Evolutionary conservation across 2,888 invertebrate species (phyloP), one percentile per base, ranked within the genome.

Genomic region (Andrena hattorfiana): DNA sequence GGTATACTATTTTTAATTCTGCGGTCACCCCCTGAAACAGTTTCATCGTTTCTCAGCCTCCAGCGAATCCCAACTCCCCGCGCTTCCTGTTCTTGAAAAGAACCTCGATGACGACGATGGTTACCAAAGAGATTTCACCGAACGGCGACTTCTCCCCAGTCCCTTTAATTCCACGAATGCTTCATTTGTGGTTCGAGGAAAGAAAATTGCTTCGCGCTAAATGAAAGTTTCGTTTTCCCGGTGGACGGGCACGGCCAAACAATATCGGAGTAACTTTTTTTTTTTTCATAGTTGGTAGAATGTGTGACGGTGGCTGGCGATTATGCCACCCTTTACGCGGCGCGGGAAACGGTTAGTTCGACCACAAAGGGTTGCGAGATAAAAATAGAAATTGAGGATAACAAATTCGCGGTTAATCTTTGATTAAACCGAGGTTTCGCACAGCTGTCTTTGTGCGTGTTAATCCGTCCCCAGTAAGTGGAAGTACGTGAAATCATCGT

Each of bases 1-100:
- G 23, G 30, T 74, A 67, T 49, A 77, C 83, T 89, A 87, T 88
- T 88, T 88, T 87, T 89, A 87, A 83, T 77, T 49, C 67, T 59
- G 30, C 63, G 64, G 20, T 79, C 73, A 63, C 64, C 83, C 83
- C 87, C 84, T 79, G 75, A 73, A 48, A 73, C 75, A 82, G 73
- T 81, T 69, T 68, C 75, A 54, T 62, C 67, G 56, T 64, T 48
- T 35, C 56, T 56, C 51, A 20, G 51, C 68, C 68, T 70, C 23
- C 23, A 5, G 62, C 63, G 56, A 2, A 59, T 59, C 67, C 23
- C 67, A 20, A n/a, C 49, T 56, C 8, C 23, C 59, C 2, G 0
- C 51, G 73, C 59, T 86, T 85, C 84, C 82, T 79, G 74, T 60
- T 82, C 71, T 42, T n/a, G 8, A 20, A 35, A 56, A 30, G 20